Conservation (phyloP, 37 sponge, comb jelly and placozoan species). For the Axinella damicornis region DNA sequence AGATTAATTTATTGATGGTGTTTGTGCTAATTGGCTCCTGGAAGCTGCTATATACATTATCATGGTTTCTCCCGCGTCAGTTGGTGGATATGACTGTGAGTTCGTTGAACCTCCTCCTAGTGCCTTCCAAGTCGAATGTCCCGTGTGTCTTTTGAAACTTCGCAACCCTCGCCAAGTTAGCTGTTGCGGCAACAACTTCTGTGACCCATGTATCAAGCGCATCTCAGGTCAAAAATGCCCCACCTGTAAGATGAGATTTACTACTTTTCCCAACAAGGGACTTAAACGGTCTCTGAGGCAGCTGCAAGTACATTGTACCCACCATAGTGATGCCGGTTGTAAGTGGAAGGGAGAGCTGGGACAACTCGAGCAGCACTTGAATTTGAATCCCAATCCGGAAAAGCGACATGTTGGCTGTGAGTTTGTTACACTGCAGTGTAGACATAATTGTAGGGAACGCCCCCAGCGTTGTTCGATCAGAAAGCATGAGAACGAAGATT, state of each 20-base stretch:
- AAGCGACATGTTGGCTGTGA: not conserved
- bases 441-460: not conserved
- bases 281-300: not conserved
- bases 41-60: too few relatives aligned
- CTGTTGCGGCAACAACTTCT: too few relatives aligned
- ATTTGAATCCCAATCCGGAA: not conserved
- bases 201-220: not conserved
- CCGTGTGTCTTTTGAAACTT: too few relatives aligned
- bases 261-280: not conserved
- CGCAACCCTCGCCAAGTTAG: too few relatives aligned
- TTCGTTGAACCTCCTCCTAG: too few relatives aligned
- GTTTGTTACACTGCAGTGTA: not conserved
- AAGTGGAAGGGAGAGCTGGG: not conserved
- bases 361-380: not conserved
- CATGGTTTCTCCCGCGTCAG: too few relatives aligned
- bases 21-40: too few relatives aligned
- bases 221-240: not conserved
- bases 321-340: not conserved
- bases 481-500: too few relatives aligned
- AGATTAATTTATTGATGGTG: too few relatives aligned
- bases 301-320: not conserved
- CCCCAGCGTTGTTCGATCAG: not conserved
- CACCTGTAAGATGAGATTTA: not conserved
- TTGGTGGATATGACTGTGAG: too few relatives aligned
- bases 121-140: too few relatives aligned